phyloP scores from a whole-genome alignment of 2,113 vertebrate species.

The Peucedramus taeniatus region DNA sequence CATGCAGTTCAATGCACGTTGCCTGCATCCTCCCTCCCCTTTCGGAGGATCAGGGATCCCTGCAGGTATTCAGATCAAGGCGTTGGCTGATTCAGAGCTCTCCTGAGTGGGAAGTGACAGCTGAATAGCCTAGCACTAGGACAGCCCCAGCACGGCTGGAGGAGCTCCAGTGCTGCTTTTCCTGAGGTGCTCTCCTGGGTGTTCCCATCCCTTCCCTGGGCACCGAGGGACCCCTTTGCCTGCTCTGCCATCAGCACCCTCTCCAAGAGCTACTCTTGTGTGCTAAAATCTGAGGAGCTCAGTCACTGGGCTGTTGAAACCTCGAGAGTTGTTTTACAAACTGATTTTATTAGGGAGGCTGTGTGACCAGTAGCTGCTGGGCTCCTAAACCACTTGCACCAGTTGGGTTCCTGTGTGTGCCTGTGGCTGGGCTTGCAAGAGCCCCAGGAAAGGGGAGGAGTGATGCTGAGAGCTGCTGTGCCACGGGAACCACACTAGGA shows the following conservation, averaged over 20 bases:
- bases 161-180: not conserved
- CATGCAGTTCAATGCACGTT: not conserved
- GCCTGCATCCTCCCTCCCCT: not conserved
- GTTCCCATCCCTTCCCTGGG: not conserved
- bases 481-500: rapidly evolving
- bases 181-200: not conserved
- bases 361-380: not conserved
- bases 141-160: not conserved
- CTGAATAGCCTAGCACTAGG: not conserved
- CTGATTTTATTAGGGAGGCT: not conserved
- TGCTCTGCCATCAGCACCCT: not conserved
- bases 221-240: not conserved
- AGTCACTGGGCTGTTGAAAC: not conserved
- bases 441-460: not conserved
- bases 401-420: not conserved
- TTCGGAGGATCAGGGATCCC: not conserved
- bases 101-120: not conserved
- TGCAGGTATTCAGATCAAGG: not conserved
- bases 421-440: not conserved
- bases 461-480: not conserved
- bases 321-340: not conserved
- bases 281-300: not conserved
- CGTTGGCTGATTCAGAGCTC: not conserved
- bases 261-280: not conserved
- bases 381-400: not conserved